A percentile compares a stretch with the other conserved stretches of the same genome.
Conservation (phyloP, 2,888 invertebrate species). For the Gryllus longicercus region DNA sequence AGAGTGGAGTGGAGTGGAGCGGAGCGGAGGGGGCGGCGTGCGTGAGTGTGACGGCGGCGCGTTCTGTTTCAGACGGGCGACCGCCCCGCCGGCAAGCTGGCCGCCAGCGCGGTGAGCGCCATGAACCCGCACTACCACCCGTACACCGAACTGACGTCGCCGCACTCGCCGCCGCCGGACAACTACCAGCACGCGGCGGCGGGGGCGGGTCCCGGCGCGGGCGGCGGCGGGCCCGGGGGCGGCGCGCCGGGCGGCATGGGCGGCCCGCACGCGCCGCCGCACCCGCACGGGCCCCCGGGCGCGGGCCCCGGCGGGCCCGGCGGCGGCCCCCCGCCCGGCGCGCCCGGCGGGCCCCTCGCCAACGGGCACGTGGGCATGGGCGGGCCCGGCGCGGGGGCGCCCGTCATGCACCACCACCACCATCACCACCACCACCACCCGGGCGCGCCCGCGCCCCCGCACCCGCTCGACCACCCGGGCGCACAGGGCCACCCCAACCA, state of each 20-base stretch:
- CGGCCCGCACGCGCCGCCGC: slow-evolving; percentile 34
- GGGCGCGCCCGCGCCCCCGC: slow-evolving; percentile 55
- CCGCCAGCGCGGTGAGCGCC: slow-evolving; percentile 76
- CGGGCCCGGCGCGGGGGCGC: slow-evolving; percentile 27
- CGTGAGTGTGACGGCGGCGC: neutral
- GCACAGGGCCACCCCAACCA: slow-evolving; percentile 46
- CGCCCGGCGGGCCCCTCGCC: slow-evolving; percentile 38
- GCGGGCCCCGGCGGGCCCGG: slow-evolving; percentile 43
- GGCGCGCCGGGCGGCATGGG: slow-evolving; percentile 42
- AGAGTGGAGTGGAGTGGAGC: too few species aligned
- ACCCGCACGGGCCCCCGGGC: slow-evolving; percentile 45
- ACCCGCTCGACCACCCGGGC: slow-evolving; percentile 57
- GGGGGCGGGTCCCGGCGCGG: slow-evolving; percentile 44
- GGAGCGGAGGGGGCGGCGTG: too few species aligned
- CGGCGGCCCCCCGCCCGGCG: slow-evolving; percentile 43
- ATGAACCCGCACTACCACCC: slow-evolving; percentile 91
- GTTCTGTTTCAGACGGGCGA: slow-evolving; percentile 23
- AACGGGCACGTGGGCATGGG: slow-evolving; percentile 38
- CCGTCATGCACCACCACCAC: slow-evolving; percentile 31
- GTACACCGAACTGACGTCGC: slow-evolving; percentile 76
- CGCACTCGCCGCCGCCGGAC: slow-evolving; percentile 63
- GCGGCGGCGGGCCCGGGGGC: slow-evolving; percentile 42
- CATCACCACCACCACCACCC: slow-evolving; percentile 40
- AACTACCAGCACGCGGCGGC: slow-evolving; percentile 51
- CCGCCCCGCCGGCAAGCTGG: slow-evolving; percentile 71